Percentiles rank a stretch among this genome's conserved stretches.
phyloP scores from a whole-genome alignment of 2,797 vertebrate genomes.

The Heliangelus exortis region DNA sequence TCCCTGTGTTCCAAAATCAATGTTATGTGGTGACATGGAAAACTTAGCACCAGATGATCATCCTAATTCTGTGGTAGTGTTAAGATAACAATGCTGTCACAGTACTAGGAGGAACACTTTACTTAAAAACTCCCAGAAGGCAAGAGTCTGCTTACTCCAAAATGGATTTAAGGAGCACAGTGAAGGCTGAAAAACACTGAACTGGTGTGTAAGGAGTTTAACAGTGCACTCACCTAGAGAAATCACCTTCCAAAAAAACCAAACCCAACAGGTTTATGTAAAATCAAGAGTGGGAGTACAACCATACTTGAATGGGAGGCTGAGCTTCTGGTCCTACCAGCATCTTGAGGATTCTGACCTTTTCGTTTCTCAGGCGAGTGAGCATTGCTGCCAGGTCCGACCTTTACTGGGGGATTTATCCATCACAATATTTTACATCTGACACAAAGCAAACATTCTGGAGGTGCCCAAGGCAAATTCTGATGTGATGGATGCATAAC shows the following conservation, averaged over 20 bases:
- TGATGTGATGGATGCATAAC: neutral
- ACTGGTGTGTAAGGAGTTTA: neutral
- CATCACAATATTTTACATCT: conserved; percentile 67
- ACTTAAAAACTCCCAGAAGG: neutral
- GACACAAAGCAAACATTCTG: conserved; percentile 49
- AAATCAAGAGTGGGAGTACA: conserved; percentile 20
- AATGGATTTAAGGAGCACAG: conserved; percentile 5
- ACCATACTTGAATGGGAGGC: neutral
- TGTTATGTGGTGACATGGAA: conserved; percentile 34
- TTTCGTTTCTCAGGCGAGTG: conserved; percentile 85
- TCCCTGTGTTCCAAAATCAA: conserved; percentile 6
- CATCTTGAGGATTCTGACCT: conserved; percentile 83
- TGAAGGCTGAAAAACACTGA: neutral
- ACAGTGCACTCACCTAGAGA: conserved; percentile 44
- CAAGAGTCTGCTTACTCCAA: neutral
- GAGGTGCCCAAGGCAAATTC: conserved; percentile 24
- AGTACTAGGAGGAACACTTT: neutral
- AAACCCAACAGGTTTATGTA: conserved; percentile 14
- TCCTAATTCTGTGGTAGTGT: neutral
- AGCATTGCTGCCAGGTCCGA: conserved; percentile 79
- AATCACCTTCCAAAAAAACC: conserved; percentile 68
- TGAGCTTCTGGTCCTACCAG: conserved; percentile 71
- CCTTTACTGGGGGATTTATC: conserved; percentile 85
- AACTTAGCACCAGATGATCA: conserved; percentile 8
- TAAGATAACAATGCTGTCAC: neutral